These are phyloP conservation scores for Zaprionus davidi DNA, from an alignment of 1,140 invertebrate species.

Conservation along the genomic window DNA sequence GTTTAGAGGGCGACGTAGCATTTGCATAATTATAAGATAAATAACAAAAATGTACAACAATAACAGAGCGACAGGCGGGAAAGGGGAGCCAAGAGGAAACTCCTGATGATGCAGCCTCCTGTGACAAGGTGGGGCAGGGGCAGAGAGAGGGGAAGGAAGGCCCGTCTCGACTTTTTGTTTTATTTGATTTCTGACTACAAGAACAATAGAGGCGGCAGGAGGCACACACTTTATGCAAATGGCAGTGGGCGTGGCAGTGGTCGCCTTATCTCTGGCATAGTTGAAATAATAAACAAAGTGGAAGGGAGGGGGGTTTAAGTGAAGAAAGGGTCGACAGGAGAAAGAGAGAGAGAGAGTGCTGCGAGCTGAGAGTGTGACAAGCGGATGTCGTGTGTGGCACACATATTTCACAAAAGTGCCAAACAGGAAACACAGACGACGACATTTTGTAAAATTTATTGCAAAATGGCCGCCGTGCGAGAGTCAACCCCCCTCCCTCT, in stretches of 20 bases:
- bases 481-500: not conserved
- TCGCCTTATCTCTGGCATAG: constrained; percentile 42
- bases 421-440: constrained; percentile 70
- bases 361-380: constrained; percentile 64
- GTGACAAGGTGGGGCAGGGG: not conserved
- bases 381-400: constrained; percentile 62
- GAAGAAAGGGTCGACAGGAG: constrained; percentile 5
- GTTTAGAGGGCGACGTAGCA: constrained; percentile 22
- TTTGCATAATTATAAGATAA: constrained; percentile 82
- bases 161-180: constrained; percentile 50
- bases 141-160: not conserved
- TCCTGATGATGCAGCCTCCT: constrained; percentile 21
- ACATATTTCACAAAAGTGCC: constrained; percentile 70
- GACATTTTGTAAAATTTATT: constrained; percentile 71
- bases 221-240: constrained; percentile 58
- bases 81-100: not conserved
- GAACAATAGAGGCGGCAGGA: not conserved
- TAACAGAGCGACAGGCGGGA: constrained; percentile 40
- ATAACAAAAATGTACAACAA: constrained; percentile 75
- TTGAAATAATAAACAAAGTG: constrained; percentile 64
- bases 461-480: constrained; percentile 50
- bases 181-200: constrained; percentile 71
- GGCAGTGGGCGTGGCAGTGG: constrained; percentile 53
- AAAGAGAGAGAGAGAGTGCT: not conserved
- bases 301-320: not conserved